These are phyloP conservation scores for Disparrhopalites patrizii DNA, from an alignment of 2,888 invertebrate species.

Conservation along the genomic window DNA sequence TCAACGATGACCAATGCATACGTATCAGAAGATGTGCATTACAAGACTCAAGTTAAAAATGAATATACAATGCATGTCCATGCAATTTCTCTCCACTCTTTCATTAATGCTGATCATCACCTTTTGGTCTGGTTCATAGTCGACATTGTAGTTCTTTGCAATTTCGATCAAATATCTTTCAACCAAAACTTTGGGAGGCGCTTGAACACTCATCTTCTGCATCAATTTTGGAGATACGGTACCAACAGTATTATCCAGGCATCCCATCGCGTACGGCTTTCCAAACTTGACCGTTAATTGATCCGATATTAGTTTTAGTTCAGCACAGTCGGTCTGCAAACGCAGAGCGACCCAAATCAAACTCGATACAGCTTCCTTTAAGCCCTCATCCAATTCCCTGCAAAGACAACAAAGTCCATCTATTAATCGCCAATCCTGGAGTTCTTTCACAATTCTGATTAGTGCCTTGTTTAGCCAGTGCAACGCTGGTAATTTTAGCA, in stretches of 20 bases:
- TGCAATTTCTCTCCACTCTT: too few species aligned
- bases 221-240: conserved; percentile 85
- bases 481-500: neutral
- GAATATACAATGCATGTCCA: too few species aligned
- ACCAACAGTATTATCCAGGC: conserved; percentile 72
- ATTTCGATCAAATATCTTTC: conserved; percentile 95
- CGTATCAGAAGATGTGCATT: too few species aligned
- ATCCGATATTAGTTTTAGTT: conserved; percentile 74
- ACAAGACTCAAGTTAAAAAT: too few species aligned
- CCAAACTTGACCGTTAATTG: conserved; percentile 89
- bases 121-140: conserved; percentile 91
- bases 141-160: conserved; percentile 89
- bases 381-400: conserved; percentile 80
- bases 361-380: conserved; percentile 92
- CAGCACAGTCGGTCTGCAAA: conserved; percentile 77
- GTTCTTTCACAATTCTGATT: neutral
- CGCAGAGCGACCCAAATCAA: conserved; percentile 97
- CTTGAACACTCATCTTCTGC: conserved; percentile 88
- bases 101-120: too few species aligned
- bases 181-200: conserved; percentile 90
- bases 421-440: neutral
- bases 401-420: conserved; percentile 31
- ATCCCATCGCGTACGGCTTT: conserved; percentile 79
- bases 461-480: neutral
- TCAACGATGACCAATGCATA: too few species aligned